Evolutionary conservation across 2,888 invertebrate species (phyloP), one percentile per base, ranked within the genome.

Genomic region (Chymomyza caudatula): DNA sequence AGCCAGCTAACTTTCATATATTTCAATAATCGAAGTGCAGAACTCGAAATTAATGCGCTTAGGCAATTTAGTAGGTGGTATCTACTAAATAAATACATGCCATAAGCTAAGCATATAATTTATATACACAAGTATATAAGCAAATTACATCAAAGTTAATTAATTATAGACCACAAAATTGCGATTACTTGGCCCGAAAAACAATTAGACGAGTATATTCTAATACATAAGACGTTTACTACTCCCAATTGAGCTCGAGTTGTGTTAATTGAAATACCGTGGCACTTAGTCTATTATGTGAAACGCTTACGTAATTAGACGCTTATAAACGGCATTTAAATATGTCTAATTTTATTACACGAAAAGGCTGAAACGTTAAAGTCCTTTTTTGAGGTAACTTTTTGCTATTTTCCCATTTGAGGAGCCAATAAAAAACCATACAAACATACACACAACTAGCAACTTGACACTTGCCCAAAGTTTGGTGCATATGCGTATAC

Each of bases 401-500:
- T 11, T 37, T 37, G 0, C 29, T 0, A 37, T 37, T 37, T 37
- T 8, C 11, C 11, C 8, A 37, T 37, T 37, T 37, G 29, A 11
- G 11, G 11, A 37, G 2, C 29, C 29, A 4, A 37, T n/a, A 37
- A 37, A 11, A 37, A 37, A 37, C 5, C 13, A 15, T 42, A 54
- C 67, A 59, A 37, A 59, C 57, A 63, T 61, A 44, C 43, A 17
- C 3, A 8, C 19, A 59, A 49, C 42, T 53, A 58, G 49, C 51
- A 71, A 67, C 69, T 65, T 69, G 61, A 60, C 64, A 70, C 57
- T 73, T 63, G 15, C 49, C 42, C 42, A 62, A 71, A 73, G 49
- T 73, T 17, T 49, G 56, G 63, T 63, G 67, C 73, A 75, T 73
- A 73, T 73, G 65, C 29, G 67, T 19, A 59, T 49, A 37, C 62